Base-by-base conservation (phyloP, 2,888 invertebrate species). In the Cheilosia variabilis region DNA sequence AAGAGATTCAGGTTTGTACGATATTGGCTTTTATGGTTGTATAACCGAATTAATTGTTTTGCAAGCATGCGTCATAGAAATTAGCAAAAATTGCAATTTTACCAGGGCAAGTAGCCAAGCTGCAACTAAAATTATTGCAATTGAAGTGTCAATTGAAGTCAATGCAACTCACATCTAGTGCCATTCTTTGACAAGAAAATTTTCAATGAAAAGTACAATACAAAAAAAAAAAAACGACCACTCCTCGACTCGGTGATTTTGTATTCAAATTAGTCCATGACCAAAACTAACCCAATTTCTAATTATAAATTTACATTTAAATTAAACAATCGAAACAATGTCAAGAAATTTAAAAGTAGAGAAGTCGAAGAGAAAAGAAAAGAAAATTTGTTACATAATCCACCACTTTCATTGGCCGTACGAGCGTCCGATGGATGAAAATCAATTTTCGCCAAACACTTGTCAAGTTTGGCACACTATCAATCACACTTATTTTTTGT, bases 321-420 rank as follows among this genome's bases (percentile, higher is more conserved):
- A 52, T 53, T 4, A 22, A 52, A 52, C 52, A 52, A 52, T 22
- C 1, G 13, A 50, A 58, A 55, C 47, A 55, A 22, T 55, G 53
- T 53, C 45, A 43, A 55, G 17, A 13, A 19, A 52, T 31, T 15
- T 31, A 34, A 34, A 34, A 10, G 10, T 34, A 7, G 22, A 15
- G 17, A 55, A 55, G 3, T 24, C 2, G 22, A 58, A 34, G 19
- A 41, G 7, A 53, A 63, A 55, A 63, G 3, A 10, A 27, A 19
- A n/a, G 17, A 34, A 55, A 62, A 68, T 43, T 47, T 43, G 72
- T 82, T 82, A 82, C 77, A 82, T 82, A 82, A 82, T 55, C 57
- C 37, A 73, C 34, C 58, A 75, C 43, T 43, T 31, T 27, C n/a
- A 34, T 22, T 73, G 37, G 52, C 31, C 31, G 41, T 1, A 47